Evolutionary conservation across 2,113 vertebrate genomes (phyloP).

Genomic region (Misgurnus anguillicaudatus): DNA sequence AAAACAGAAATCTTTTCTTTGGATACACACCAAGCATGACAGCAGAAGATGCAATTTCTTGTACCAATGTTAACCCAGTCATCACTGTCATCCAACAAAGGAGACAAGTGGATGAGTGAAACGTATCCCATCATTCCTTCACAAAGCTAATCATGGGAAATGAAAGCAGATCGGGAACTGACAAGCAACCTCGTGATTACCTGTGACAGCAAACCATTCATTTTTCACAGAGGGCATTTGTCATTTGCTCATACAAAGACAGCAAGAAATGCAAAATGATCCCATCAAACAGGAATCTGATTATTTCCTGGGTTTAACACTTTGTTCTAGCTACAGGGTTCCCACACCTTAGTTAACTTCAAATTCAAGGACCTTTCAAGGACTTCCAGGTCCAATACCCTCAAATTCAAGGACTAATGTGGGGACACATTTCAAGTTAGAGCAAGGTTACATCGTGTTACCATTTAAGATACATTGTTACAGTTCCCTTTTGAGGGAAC

Average conservation of each 20-base stretch:
- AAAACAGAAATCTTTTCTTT: constrained; percentile 37
- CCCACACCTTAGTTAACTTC: too few species aligned
- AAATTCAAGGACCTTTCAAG: too few species aligned
- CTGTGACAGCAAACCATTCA: constrained; percentile 75
- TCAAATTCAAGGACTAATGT: too few species aligned
- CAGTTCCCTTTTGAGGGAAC: too few species aligned
- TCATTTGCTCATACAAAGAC: constrained; percentile 65
- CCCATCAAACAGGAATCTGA: constrained; percentile 53
- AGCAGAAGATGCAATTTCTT: constrained; percentile 21
- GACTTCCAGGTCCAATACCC: too few species aligned
- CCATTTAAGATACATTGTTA: too few species aligned
- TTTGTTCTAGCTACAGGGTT: constrained; percentile 15
- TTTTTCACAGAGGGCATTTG: constrained; percentile 68
- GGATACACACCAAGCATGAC: constrained; percentile 38
- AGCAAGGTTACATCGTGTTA: too few species aligned
- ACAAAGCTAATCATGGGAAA: constrained; percentile 74
- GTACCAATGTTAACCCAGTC: constrained; percentile 31
- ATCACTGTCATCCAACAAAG: constrained; percentile 47
- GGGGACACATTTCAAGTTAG: too few species aligned
- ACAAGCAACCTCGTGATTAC: constrained; percentile 75
- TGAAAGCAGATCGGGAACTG: constrained; percentile 70
- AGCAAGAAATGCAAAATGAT: constrained; percentile 57
- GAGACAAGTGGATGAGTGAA: constrained; percentile 37
- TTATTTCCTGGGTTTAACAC: constrained; percentile 31
- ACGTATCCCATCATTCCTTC: constrained; percentile 62